Evolutionary conservation across 1,140 invertebrate genomes (phyloP), one percentile per base, ranked within the genome.

Genomic region (Cherax quadricarinatus): DNA sequence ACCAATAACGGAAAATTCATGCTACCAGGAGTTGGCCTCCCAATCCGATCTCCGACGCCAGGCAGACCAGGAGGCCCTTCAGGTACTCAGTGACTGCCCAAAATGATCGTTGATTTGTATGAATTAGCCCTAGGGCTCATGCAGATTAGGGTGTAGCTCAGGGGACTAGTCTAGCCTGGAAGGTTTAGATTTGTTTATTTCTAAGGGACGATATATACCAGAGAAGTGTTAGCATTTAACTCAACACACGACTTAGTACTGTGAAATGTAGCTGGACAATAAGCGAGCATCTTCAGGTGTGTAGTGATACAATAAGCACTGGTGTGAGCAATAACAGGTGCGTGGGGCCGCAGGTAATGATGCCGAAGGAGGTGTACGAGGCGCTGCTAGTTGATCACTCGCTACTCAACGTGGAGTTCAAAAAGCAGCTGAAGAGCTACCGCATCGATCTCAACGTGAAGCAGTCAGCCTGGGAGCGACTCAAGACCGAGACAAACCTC

Each of bases 361-460:
- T 93, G 49, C 94, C 95, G 0, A 95, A 95, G 3, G 95, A 96
- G 91, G 94, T 95, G 12, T 94, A 96, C 3, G 95, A 95, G 94
- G 95, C 95, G 21, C 93, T 96, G 9, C 94, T 96, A 6, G 95
- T 94, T 30, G 95, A 97, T 94, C 96, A 96, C 94, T 84, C 89
- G 5, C 57, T 94, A 3, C 70, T 93, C 12, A 87, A 91, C 21
- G 48, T 85, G 53, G 96, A 96, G 7, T 95, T 95, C 93, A 93
- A 95, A 94, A 94, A 95, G 95, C 94, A 95, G 73, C 94, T 97
- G 1, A 95, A 95, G 90, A 95, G 96, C 75, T 95, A 97, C 82
- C 95, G 97, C 94, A 94, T 96, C 51, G 96, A 97, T 73, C 95
- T 98, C 24, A 97, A 97, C 94, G 95, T 96, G 87, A 96, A 96